phyloP scores from a whole-genome alignment of 2,888 invertebrate genomes.

The Punctoribates punctum region DNA sequence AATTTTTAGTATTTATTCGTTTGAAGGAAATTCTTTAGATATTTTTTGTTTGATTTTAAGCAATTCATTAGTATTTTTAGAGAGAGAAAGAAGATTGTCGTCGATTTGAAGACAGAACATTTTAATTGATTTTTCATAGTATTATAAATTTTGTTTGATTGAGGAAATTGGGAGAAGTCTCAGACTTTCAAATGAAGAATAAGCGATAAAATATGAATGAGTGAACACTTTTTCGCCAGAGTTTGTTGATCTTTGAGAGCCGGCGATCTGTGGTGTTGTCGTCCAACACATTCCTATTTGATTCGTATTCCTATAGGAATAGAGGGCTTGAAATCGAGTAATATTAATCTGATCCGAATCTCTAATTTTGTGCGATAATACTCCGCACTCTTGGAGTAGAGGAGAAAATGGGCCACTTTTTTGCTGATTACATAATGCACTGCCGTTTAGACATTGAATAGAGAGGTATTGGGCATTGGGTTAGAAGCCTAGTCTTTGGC shows the following conservation, averaged over 20 bases:
- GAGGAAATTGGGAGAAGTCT: too few relatives aligned
- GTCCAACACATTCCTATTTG: not conserved
- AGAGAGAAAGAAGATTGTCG: too few relatives aligned
- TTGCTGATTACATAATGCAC: slow-evolving; percentile 26
- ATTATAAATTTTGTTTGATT: too few relatives aligned
- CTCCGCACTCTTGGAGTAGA: not conserved
- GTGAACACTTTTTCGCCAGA: too few relatives aligned
- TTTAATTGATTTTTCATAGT: too few relatives aligned
- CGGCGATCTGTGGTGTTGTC: not conserved
- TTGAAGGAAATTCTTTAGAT: too few relatives aligned
- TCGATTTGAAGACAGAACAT: too few relatives aligned
- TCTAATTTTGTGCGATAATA: slow-evolving; percentile 27
- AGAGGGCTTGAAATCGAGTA: not conserved
- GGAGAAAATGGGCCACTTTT: slow-evolving; percentile 27
- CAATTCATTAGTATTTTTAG: too few relatives aligned
- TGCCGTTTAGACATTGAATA: slow-evolving; percentile 18
- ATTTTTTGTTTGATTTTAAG: too few relatives aligned
- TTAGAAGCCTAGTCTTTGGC: not conserved
- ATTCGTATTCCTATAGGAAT: slow-evolving; percentile 21
- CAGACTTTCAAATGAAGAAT: too few relatives aligned
- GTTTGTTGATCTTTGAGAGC: not conserved
- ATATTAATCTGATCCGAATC: slow-evolving; percentile 2
- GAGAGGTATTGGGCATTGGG: slow-evolving; percentile 4
- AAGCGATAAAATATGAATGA: too few relatives aligned
- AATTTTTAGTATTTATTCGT: too few relatives aligned